Conservation (phyloP, 1,140 invertebrate species). For the Zaprionus vittiger region DNA sequence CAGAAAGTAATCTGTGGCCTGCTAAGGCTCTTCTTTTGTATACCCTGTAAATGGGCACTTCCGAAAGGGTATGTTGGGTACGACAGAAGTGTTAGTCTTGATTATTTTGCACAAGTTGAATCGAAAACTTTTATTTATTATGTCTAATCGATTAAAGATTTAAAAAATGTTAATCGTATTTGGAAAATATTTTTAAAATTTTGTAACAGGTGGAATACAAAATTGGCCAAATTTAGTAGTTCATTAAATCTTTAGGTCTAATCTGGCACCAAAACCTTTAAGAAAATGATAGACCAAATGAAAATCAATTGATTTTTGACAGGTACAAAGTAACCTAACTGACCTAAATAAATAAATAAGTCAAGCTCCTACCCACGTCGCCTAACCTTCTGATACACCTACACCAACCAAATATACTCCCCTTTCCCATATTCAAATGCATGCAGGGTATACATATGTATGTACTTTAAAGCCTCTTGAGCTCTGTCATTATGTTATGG, state of each 20-base stretch:
- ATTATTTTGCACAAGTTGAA: background rate
- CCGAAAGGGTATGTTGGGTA: background rate
- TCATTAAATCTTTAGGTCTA: background rate
- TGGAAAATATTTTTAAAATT: background rate
- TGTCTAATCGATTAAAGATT: background rate
- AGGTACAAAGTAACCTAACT: too few relatives aligned
- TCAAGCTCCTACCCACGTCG: too few relatives aligned
- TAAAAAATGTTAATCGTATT: background rate
- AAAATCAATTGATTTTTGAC: background rate
- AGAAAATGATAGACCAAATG: background rate
- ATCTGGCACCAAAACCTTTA: background rate
- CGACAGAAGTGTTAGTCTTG: background rate
- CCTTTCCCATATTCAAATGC: background rate
- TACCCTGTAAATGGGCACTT: background rate
- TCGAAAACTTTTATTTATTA: background rate
- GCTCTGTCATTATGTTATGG: slow-evolving; percentile 7
- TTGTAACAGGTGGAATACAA: background rate
- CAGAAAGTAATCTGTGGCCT: background rate
- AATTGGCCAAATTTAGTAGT: background rate
- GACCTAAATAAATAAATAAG: too few relatives aligned
- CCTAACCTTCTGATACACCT: background rate
- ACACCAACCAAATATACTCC: background rate
- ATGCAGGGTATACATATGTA: background rate
- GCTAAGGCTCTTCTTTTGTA: background rate
- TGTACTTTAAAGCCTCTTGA: slow-evolving; percentile 17